Conservation (phyloP, 2,113 vertebrate species). For the Pandion haliaetus region DNA sequence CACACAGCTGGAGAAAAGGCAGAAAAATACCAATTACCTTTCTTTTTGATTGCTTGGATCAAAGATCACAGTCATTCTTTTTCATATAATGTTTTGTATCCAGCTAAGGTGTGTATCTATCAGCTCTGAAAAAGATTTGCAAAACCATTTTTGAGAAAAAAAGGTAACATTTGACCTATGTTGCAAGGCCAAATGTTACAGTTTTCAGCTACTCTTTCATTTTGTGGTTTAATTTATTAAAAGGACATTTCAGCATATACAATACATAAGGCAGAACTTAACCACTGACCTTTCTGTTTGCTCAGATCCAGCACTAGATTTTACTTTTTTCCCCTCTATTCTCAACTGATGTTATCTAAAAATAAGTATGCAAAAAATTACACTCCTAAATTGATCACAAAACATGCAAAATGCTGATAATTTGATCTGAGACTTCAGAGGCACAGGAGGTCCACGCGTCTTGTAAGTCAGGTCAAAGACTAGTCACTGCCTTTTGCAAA, state of each 20-base stretch:
- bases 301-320: neutral
- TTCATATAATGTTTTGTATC: constrained; percentile 89
- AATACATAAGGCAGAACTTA: constrained; percentile 8
- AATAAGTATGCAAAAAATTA: neutral
- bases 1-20: constrained; percentile 79
- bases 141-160: constrained; percentile 85
- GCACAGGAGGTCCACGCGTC: neutral
- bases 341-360: neutral
- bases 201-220: constrained; percentile 24
- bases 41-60: constrained; percentile 82
- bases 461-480: neutral
- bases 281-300: neutral
- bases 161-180: constrained; percentile 71
- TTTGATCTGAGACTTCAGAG: neutral
- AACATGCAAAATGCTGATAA: neutral
- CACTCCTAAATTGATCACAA: neutral
- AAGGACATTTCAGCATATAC: constrained; percentile 46
- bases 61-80: constrained; percentile 84
- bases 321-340: neutral
- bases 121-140: constrained; percentile 88
- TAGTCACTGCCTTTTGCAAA: neutral
- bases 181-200: constrained; percentile 51
- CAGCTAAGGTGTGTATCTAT: constrained; percentile 89
- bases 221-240: constrained; percentile 10
- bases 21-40: constrained; percentile 82